phyloP scores from a whole-genome alignment of 2,888 invertebrate genomes.

The Agrilus cyanescens region DNA sequence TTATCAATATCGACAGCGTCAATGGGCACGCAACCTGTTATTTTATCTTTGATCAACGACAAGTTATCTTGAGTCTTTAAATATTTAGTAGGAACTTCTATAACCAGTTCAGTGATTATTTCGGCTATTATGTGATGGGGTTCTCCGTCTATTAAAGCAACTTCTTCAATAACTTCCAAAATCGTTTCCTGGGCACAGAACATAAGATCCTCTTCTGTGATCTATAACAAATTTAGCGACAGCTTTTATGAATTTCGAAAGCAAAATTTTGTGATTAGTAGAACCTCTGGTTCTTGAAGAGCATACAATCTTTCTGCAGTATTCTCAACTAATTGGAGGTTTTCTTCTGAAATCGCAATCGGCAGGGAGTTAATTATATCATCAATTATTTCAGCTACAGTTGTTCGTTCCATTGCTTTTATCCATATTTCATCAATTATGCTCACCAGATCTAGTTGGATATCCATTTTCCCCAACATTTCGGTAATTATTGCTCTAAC shows the following conservation, averaged over 20 bases:
- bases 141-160: constrained; percentile 13
- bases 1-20: constrained; percentile 10
- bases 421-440: constrained; percentile 18
- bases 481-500: constrained; percentile 21
- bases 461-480: constrained; percentile 21
- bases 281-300: constrained; percentile 22
- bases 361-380: constrained; percentile 24
- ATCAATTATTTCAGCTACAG: constrained; percentile 22
- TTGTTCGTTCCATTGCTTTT: constrained; percentile 17
- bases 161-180: constrained; percentile 23
- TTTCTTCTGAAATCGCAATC: constrained; percentile 20
- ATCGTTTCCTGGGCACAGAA: constrained; percentile 18
- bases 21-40: constrained; percentile 6
- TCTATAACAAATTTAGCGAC: constrained; percentile 9
- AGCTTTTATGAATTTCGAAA: neutral
- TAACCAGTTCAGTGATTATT: constrained; percentile 22
- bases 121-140: constrained; percentile 21
- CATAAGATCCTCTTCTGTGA: constrained; percentile 19
- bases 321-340: constrained; percentile 22
- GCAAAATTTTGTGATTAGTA: neutral
- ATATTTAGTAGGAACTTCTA: constrained; percentile 16
- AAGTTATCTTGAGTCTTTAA: constrained; percentile 14
- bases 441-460: constrained; percentile 15
- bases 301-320: constrained; percentile 25
- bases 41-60: constrained; percentile 13